Base-by-base conservation (phyloP, 2,888 invertebrate species). In the Aleiodes alternator region DNA sequence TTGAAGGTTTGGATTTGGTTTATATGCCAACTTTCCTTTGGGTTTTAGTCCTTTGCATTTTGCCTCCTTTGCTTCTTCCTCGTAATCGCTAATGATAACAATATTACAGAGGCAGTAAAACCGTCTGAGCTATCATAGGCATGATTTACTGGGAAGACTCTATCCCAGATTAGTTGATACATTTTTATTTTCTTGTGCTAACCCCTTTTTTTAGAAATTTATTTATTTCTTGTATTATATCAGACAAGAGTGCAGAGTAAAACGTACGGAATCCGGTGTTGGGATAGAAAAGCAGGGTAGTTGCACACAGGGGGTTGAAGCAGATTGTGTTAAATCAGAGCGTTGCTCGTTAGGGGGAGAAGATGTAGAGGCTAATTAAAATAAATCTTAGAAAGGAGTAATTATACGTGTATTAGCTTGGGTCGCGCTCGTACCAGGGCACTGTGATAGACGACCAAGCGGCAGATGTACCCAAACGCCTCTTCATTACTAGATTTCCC, bases 381-480 rank as follows among this genome's bases (percentile, higher is more conserved):
- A 89, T 89, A 89, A 89, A 89, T 89, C 88, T 89, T 88, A 87
- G 89, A 87, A 87, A 86, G 86, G 89, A 88, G 88, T 89, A 88
- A 89, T 89, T 89, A 89, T 89, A 89, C 88, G 88, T 89, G 88
- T 89, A 89, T 89, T 89, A 89, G 89, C 87, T 57, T 84, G 81
- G 86, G 79, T 83, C 85, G 80, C 74, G 34, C 81, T 78, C 80
- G 86, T 82, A 38, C 53, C 16, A 48, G 23, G 82, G 34, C 34
- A 23, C 82, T 79, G 86, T 89, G 89, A 89, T 89, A 85, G 86
- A 89, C 88, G 89, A 88, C 82, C 82, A 84, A 86, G 89, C 88
- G 85, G 88, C 89, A 89, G 89, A 88, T 89, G 89, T 88, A 88
- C 84, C 86, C 84, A 88, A 89, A 88, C 86, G 87, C 87, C 89